phyloP scores from a whole-genome alignment of 2,797 vertebrate genomes.

The Ctenopoma multispine region DNA sequence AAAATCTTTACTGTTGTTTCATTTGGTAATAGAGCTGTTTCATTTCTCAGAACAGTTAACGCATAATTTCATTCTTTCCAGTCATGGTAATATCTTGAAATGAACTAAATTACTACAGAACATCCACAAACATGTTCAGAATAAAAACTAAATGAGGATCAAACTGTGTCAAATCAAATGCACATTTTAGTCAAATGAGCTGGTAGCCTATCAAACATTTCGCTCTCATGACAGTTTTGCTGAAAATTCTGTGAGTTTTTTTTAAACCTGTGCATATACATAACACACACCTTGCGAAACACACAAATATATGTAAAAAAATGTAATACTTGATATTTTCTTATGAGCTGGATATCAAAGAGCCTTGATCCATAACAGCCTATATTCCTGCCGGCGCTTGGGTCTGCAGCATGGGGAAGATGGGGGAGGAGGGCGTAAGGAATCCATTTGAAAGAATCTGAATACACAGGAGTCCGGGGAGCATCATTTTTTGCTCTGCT shows the following conservation, averaged over 20 bases:
- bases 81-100: conserved; percentile 30
- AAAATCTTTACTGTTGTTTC: conserved; percentile 46
- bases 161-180: conserved; percentile 19
- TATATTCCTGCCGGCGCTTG: conserved; percentile 6
- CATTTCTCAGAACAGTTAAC: conserved; percentile 36
- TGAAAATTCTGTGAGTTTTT: conserved; percentile 12
- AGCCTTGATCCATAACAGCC: conserved; percentile 47
- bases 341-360: conserved; percentile 44
- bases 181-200: conserved; percentile 24
- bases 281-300: not conserved
- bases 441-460: conserved; percentile 73
- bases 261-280: conserved; percentile 2
- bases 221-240: not conserved
- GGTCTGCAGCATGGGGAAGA: conserved; percentile 15
- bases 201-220: conserved; percentile 2
- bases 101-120: conserved; percentile 27
- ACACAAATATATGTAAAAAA: not conserved
- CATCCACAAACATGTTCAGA: conserved; percentile 22
- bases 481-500: conserved; percentile 80
- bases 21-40: conserved; percentile 41
- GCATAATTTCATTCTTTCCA: conserved; percentile 46
- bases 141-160: conserved; percentile 21
- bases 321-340: conserved; percentile 16
- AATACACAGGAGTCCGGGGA: conserved; percentile 69
- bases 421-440: conserved; percentile 3